Evolutionary conservation across 2,888 invertebrate species (phyloP), one percentile per base, ranked within the genome.

Genomic region (Steinernema hermaphroditum): DNA sequence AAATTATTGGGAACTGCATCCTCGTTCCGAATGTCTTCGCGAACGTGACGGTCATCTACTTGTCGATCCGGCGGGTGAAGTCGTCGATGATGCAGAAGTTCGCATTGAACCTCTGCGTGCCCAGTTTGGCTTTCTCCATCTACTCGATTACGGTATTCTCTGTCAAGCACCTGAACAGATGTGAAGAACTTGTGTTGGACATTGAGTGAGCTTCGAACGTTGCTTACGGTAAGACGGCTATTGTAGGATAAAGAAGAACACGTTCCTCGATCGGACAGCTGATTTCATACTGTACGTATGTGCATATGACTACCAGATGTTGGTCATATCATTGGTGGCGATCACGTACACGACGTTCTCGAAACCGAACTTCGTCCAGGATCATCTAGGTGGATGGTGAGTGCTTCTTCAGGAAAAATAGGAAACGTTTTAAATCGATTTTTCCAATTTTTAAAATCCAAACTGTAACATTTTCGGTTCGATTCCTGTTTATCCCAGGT

Each of bases 21-120:
- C 54, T 54, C 24, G 22, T 54, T 14, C 54, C 54, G 24, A 54
- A 22, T 22, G 27, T 54, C 54, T 4, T 54, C 12, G 54, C 54
- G 24, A 54, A 54, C 27, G 19, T 54, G 6, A 6, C 54, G n/a
- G 54, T 54, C 9, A 54, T 54, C 24, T 54, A 24, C 54, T 54
- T 54, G 54, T 54, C 54, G 24, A 2, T 54, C 6, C 54, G 54
- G 2, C 2, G 27, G 27, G 54, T 54, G 24, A 54, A 54, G 27
- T 54, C 54, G 2, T 27, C 54, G 24, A 14, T 54, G 54, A 54
- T 54, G 54, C 54, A 54, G 54, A 54, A 54, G 54, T 54, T 54
- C 27, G 54, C 54, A 8, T 27, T 54, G 54, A 54, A 54, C 27
- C 54, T 54, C 24, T 54, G 27, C 27, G 19, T 54, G n/a, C 54